Percentiles rank a stretch among this genome's conserved stretches.
Conservation (phyloP, 2,797 vertebrate genomes). For the Gymnothorax javanicus region DNA sequence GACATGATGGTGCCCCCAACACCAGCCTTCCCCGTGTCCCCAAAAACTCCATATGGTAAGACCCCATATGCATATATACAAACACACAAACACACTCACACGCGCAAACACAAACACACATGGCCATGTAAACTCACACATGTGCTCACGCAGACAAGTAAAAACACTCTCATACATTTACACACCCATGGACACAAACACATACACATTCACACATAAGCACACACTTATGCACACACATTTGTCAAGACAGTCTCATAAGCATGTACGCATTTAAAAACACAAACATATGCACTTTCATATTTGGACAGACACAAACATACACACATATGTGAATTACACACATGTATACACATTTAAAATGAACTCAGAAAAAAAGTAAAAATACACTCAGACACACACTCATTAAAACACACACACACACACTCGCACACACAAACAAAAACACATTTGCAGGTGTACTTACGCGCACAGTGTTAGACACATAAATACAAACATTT, state of each 20-base stretch:
- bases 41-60: constrained; percentile 50
- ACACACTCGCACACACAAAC: constrained; percentile 44
- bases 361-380: too few relatives aligned
- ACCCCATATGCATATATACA: background rate
- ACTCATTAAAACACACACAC: too few relatives aligned
- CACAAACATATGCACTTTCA: constrained; percentile 46
- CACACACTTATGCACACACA: too few relatives aligned
- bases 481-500: too few relatives aligned
- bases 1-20: constrained; percentile 52
- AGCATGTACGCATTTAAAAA: constrained; percentile 24
- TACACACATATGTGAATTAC: too few relatives aligned
- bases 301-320: too few relatives aligned
- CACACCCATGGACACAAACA: constrained; percentile 44
- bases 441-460: too few relatives aligned
- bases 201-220: too few relatives aligned
- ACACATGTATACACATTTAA: too few relatives aligned
- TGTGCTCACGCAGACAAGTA: constrained; percentile 43
- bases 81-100: constrained; percentile 53
- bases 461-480: too few relatives aligned
- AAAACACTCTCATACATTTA: constrained; percentile 25
- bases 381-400: too few relatives aligned
- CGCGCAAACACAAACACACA: background rate
- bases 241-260: background rate
- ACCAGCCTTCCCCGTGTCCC: constrained; percentile 63
- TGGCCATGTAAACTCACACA: constrained; percentile 16